These are phyloP conservation scores for Chrysocyon brachyurus DNA, from an alignment of 2,797 vertebrate species.

Conservation along the genomic window DNA sequence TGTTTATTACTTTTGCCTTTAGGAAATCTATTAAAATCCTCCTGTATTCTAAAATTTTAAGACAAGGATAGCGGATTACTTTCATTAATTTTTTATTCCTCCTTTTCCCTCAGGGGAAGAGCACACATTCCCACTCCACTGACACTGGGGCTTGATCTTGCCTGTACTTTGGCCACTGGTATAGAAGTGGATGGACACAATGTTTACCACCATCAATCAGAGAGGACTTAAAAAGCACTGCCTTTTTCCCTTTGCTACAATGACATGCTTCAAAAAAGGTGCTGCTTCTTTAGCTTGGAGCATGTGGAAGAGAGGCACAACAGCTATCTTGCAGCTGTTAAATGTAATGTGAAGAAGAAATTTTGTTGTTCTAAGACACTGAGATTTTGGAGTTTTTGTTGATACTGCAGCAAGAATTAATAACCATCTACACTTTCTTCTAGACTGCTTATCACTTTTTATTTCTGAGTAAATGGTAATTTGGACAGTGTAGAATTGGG, in stretches of 20 bases:
- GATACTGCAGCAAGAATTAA: slow-evolving; percentile 24
- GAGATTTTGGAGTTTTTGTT: slow-evolving; percentile 27
- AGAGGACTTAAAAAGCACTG: slow-evolving; percentile 41
- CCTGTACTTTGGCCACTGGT: neutral
- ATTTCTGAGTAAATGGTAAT: slow-evolving; percentile 12
- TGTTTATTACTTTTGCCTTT: slow-evolving; percentile 44
- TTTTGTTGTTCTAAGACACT: neutral
- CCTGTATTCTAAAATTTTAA: neutral
- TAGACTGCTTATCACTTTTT: slow-evolving; percentile 25
- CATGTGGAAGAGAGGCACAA: neutral
- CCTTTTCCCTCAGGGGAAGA: neutral
- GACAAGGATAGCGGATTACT: neutral
- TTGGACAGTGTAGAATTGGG: neutral
- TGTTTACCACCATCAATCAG: neutral
- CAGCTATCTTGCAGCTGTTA: neutral
- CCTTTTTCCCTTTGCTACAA: neutral
- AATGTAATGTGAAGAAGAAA: neutral
- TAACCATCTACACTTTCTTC: neutral
- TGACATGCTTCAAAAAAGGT: neutral
- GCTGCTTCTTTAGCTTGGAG: neutral
- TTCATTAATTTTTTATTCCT: neutral
- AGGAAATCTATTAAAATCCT: neutral
- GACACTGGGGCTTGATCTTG: neutral
- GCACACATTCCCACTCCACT: neutral
- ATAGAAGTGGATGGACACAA: neutral